Evolutionary conservation across 2,113 vertebrate species (phyloP), one percentile per base, ranked within the genome.

Genomic region (Aspiorhynchus laticeps): DNA sequence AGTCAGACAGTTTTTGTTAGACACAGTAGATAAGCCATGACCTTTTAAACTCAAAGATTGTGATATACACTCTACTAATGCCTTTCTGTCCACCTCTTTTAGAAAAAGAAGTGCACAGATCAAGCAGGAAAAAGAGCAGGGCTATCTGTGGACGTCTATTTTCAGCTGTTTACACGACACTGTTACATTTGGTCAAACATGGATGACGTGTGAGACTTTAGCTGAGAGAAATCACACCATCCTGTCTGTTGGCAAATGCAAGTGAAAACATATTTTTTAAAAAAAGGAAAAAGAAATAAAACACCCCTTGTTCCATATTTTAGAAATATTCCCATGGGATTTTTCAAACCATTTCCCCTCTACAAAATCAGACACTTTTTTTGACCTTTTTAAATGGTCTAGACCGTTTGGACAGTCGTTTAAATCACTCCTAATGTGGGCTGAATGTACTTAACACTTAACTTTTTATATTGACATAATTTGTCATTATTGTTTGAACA

Each of bases 151-250:
- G 43, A 79, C 59, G 71, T 86, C 79, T 86, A 88, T 89, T 89
- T 87, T 84, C 4, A 67, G 69, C 24, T 87, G 85, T 91, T 89
- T 87, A 80, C 74, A 82, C 74, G 83, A 51, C 65, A 56, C 38
- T 77, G 73, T 88, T 90, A 79, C 69, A 78, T 82, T 84, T 84
- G 82, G 38, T 48, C 53, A 61, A 83, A 78, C 56, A 43, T 85
- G 33, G 78, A 61, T 15, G 63, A 36, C 3, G 41, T 46, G 24
- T 36, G 46, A 85, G 36, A 67, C 17, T 31, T 73, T 53, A 41
- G 51, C 53, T 33, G 79, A 51, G 69, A 33, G 14, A 48, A 81
- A 43, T 80, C 15, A 21, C 19, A 12, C 63, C 21, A 14, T 84
- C 82, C 2, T 74, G 74, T 43, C 77, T 24, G 2, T 83, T 71